These are phyloP conservation scores for Aplochiton taeniatus DNA, from an alignment of 2,797 vertebrate genomes.

Conservation along the genomic window DNA sequence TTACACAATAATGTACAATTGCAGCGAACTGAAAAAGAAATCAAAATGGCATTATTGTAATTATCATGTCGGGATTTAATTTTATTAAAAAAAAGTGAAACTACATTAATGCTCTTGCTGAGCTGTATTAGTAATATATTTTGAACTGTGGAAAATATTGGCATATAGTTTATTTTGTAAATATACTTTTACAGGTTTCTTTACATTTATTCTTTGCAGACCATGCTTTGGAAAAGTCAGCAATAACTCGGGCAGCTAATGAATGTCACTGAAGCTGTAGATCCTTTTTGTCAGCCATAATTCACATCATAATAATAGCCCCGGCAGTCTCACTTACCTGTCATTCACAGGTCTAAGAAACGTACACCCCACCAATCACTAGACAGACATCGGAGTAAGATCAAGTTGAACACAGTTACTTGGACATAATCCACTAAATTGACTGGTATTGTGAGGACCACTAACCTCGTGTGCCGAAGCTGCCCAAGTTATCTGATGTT, in stretches of 20 bases:
- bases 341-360: constrained; percentile 3
- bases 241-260: constrained; percentile 99
- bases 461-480: too few species aligned
- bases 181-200: constrained; percentile 94
- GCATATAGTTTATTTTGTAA: constrained; percentile 94
- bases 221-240: constrained; percentile 89
- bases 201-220: constrained; percentile 97
- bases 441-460: too few species aligned
- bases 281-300: constrained; percentile 75
- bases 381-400: background rate
- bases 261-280: constrained; percentile 99
- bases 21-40: constrained; percentile 75
- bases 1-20: constrained; percentile 94
- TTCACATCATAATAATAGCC: constrained; percentile 37
- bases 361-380: background rate
- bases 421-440: too few species aligned
- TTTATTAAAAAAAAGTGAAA: constrained; percentile 92
- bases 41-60: constrained; percentile 93
- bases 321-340: constrained; percentile 39
- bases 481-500: too few species aligned
- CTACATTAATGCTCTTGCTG: constrained; percentile 86
- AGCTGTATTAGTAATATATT: constrained; percentile 99
- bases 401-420: too few species aligned
- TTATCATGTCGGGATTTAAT: constrained; percentile 98
- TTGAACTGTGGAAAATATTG: constrained; percentile 90